Base-by-base conservation (phyloP, 1,140 invertebrate species). In the Anastrepha ludens region DNA sequence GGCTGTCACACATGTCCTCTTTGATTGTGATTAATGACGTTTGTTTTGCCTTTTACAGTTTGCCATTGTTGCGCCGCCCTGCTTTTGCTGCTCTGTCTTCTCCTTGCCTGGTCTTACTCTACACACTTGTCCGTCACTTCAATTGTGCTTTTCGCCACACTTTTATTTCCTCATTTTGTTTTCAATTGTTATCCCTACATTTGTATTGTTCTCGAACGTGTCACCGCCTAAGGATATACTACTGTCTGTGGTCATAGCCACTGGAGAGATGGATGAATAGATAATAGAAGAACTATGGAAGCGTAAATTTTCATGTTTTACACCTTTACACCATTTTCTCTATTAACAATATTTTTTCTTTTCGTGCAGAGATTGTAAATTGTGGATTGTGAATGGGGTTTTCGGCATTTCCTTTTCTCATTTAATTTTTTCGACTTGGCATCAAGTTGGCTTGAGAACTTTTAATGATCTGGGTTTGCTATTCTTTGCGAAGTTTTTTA, bases 21-120 rank as follows among this genome's bases (percentile, higher is more conserved):
- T 50, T 81, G 74, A 81, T 81, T 81, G 74, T 81, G 74, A 81
- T 81, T 81, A 81, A 81, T 81, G 47, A n/a, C 50, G 47, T 9
- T 50, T 81, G 39, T 41, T 74, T 81, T 81, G 74, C 47, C 74
- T 55, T 81, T 81, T 81, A 81, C 20, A 55, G 74, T 81, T 50
- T 81, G 47, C 47, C 55, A 11, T 11, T 55, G 44, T 55, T 81
- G 11, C 20, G 20, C 7, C 55, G 60, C 11, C 55, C 11, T 15
- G 47, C n/a, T 55, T 81, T 50, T 55, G 50, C 29, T 67, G 29
- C 3, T 39, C 29, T 20, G 20, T 15, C 6, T 67, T 29, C 15
- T 62, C 29, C 29, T 67, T 67, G 20, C 29, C 5, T 44, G 64
- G 17, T 67, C n/a, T 55, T 3, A 6, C 20, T 81, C 17, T 81